A percentile compares a stretch with the other conserved stretches of the same genome.
Conservation (phyloP, 2,888 invertebrate genomes). For the Drosophila putrida region DNA sequence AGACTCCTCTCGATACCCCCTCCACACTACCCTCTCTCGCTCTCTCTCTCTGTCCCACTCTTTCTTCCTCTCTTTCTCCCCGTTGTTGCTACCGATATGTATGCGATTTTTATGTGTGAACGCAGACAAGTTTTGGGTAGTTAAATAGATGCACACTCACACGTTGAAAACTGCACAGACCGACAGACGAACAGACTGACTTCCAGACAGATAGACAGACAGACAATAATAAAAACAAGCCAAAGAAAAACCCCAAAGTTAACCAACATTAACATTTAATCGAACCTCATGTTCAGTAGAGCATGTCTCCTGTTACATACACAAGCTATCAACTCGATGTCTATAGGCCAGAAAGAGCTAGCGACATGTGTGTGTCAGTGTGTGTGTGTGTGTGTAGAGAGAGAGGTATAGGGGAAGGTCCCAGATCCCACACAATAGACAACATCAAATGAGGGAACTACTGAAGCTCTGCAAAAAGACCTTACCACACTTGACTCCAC, state of each 20-base stretch:
- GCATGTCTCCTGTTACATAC: slow-evolving; percentile 84
- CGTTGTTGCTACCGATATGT: slow-evolving; percentile 53
- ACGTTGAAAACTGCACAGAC: slow-evolving; percentile 47
- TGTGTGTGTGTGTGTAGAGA: not conserved
- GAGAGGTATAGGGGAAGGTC: slow-evolving; percentile 54
- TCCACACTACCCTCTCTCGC: not conserved
- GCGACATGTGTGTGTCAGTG: slow-evolving; percentile 15
- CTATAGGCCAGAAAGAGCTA: slow-evolving; percentile 26
- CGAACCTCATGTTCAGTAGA: slow-evolving; percentile 85
- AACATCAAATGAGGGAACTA: slow-evolving; percentile 75
- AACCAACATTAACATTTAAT: slow-evolving; percentile 85
- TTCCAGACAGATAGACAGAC: slow-evolving; percentile 1
- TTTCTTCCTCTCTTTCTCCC: not conserved
- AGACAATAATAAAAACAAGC: slow-evolving; percentile 50
- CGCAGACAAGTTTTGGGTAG: slow-evolving; percentile 82
- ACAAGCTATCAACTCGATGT: slow-evolving; percentile 68
- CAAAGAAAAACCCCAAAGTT: slow-evolving; percentile 83
- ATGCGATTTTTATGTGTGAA: slow-evolving; percentile 79
- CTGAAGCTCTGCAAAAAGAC: slow-evolving; percentile 82
- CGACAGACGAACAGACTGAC: slow-evolving; percentile 1
- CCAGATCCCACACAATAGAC: slow-evolving; percentile 64
- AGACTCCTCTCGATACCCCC: not conserved
- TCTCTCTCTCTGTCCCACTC: no score
- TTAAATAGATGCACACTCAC: slow-evolving; percentile 77
- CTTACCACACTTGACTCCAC: slow-evolving; percentile 65